Base-by-base conservation (phyloP, 2,888 invertebrate species). In the Strigamia transsilvanica region DNA sequence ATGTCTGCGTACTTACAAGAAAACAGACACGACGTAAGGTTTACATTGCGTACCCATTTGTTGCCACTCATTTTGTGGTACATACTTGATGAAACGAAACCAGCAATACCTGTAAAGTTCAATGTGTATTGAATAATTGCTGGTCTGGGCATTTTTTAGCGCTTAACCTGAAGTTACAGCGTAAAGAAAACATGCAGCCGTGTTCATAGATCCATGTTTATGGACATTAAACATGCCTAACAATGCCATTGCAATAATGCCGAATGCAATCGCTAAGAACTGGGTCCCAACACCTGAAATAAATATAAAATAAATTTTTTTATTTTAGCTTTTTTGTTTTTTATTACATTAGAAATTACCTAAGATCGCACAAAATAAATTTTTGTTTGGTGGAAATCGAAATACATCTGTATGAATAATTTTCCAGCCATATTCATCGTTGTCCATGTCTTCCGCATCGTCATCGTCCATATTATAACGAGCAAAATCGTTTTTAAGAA, bases 341-440 rank as follows among this genome's bases (percentile, higher is more conserved):
- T 46, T 10, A n/a, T n/a, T 46, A 9, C 7, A 15, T 13, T 46
- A 66, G 2, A 66, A 18, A 82, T 83, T 85, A 89, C 90, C 90
- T 77, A 90, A 84, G 81, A 90, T 88, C 41, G 90, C 88, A 85
- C 89, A 89, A 85, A 90, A 89, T 18, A 90, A 85, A 83, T 86
- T 88, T 85, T 88, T 89, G 82, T 86, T 84, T 0, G 85, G 85
- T 2, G 90, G 90, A 84, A 88, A 88, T 78, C 90, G 84, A 86
- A 90, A 90, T 4, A 90, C 89, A 85, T 90, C 90, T 0, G 89
- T 88, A 82, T 88, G 88, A 78, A 90, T 88, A 32, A 89, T 89
- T 85, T 90, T 90, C 90, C 90, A 90, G 27, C 90, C 90, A 84
- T 89, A 90, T 82, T 90, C 90, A 83, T 89, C 89, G 51, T 88